These are phyloP conservation scores for Galeopsomyia nigrocyanea DNA, from an alignment of 2,888 invertebrate species.

Conservation along the genomic window DNA sequence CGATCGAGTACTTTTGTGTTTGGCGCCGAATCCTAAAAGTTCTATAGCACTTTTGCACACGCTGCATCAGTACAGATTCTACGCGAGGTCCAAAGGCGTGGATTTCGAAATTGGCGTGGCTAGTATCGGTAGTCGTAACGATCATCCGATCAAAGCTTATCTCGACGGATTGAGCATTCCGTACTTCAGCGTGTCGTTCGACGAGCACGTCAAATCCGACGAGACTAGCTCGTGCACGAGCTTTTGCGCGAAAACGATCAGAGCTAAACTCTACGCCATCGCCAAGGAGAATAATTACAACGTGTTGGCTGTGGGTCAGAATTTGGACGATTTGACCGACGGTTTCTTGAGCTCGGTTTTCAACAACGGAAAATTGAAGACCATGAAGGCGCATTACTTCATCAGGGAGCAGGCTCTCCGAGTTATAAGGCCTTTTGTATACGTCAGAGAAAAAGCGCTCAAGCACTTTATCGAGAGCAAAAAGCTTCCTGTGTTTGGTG, in stretches of 20 bases:
- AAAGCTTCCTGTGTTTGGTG: constrained; percentile 79
- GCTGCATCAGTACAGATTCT: constrained; percentile 86
- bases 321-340: constrained; percentile 86
- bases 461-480: constrained; percentile 82
- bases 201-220: constrained; percentile 75
- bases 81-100: constrained; percentile 80
- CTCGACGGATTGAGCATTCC: constrained; percentile 73
- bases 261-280: constrained; percentile 81
- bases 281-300: constrained; percentile 85
- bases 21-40: constrained; percentile 82
- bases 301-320: constrained; percentile 90
- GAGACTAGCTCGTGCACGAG: constrained; percentile 71
- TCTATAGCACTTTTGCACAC: constrained; percentile 88
- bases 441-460: constrained; percentile 84
- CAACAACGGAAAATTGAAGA: constrained; percentile 82
- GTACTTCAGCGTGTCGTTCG: constrained; percentile 74
- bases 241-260: constrained; percentile 80
- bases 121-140: constrained; percentile 81
- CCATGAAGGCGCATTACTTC: constrained; percentile 85
- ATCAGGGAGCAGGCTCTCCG: constrained; percentile 86
- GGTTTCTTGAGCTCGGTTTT: constrained; percentile 86
- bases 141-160: constrained; percentile 73
- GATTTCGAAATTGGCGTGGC: constrained; percentile 81
- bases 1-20: constrained; percentile 86
- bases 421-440: constrained; percentile 89